Evolutionary conservation across 1,140 invertebrate genomes (phyloP).

Genomic region (Anagrus nilaparvatae): DNA sequence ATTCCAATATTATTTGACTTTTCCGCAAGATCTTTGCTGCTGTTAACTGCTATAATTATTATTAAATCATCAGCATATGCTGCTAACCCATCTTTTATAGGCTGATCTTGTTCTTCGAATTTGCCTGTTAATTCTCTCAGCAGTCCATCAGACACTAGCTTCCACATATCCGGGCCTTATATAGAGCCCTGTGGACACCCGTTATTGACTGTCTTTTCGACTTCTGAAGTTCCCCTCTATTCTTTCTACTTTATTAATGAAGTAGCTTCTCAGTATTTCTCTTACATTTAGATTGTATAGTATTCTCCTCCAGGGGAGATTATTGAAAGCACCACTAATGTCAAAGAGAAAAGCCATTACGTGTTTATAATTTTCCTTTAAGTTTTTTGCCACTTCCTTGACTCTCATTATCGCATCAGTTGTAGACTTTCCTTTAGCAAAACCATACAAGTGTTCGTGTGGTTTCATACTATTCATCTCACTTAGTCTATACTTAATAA

Average conservation of each 20-base stretch:
- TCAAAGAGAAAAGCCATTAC: neutral
- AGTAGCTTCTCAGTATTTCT: neutral
- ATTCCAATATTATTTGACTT: too few relatives aligned
- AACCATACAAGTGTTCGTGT: neutral
- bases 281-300: too few relatives aligned
- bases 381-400: neutral
- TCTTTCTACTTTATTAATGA: neutral
- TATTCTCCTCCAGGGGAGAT: too few relatives aligned
- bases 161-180: neutral
- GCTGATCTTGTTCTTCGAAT: too few relatives aligned
- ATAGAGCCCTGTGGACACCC: conserved; percentile 3
- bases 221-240: neutral
- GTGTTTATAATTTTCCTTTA: neutral
- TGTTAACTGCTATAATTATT: conserved; percentile 15
- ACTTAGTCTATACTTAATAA: neutral
- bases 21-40: neutral
- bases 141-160: neutral
- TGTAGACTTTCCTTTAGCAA: neutral
- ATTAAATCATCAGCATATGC: conserved; percentile 29
- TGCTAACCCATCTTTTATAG: too few relatives aligned
- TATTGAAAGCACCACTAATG: too few relatives aligned
- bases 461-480: neutral
- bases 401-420: neutral
- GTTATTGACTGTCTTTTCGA: too few relatives aligned
- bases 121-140: neutral